Evolutionary conservation across 2,888 invertebrate species (phyloP), one percentile per base, ranked within the genome.

Genomic region (Drosophila limbata): DNA sequence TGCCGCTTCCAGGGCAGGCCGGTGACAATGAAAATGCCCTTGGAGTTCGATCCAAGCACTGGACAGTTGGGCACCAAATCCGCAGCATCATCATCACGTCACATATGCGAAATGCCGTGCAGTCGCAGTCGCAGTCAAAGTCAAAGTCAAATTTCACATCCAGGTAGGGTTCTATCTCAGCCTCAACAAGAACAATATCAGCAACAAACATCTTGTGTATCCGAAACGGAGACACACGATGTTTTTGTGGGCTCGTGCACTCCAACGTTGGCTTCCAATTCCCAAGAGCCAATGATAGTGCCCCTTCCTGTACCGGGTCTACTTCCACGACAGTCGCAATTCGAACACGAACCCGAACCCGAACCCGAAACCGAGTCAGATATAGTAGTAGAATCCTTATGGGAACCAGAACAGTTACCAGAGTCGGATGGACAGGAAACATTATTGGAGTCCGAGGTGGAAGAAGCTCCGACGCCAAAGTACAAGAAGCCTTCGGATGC

Each of bases 11-110:
- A 66, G 8, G 71, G 78, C 17, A 74, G 61, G 1, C 78, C 81
- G 3, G 69, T 79, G 1, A 88, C 77, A 2, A 77, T 81, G n/a
- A 67, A 68, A 48, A 86, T 88, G 84, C 84, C 87, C 4, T 45
- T 86, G 15, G 56, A 77, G 19, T 87, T 87, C 8, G 76, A 88
- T 70, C 69, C 86, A n/a, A 60, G 62, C 6, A 69, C 67, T 15
- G 69, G 73, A 0, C 64, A 84, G 25, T 50, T 73, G 51, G 31
- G 52, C 3, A 8, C 57, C 10, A n/a, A 35, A 4, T 15, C 62
- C 10, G 3, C 8, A n/a, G 15, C 37, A 2, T 3, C 15, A 9
- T 59, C 50, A 17, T 19, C 44, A 28, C 28, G 33, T 10, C 9
- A 19, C 0, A 17, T 28, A 8, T 19, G 31, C 37, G 31, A 15